Conservation (phyloP, 2,113 vertebrate species). For the Coptodon rendalli region DNA sequence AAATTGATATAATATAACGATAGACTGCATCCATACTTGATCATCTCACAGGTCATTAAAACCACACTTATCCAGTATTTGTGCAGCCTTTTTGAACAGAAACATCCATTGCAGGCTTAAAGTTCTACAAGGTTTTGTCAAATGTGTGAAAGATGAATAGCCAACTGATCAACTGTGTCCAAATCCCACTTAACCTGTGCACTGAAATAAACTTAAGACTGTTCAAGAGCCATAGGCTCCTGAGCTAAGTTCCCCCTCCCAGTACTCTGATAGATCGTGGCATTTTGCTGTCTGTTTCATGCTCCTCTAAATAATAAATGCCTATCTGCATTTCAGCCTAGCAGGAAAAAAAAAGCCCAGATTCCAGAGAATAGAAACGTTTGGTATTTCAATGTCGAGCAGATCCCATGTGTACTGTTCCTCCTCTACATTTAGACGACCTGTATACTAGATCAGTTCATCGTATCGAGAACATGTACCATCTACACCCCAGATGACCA, state of each 20-base stretch:
- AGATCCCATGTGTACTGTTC: slow-evolving; percentile 38
- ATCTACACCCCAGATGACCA: slow-evolving; percentile 19
- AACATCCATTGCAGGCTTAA: background rate
- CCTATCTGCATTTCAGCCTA: slow-evolving; percentile 40
- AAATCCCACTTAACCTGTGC: slow-evolving; percentile 25
- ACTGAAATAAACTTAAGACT: slow-evolving; percentile 29
- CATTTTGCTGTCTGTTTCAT: slow-evolving; percentile 54
- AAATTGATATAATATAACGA: background rate
- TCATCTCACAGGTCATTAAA: background rate
- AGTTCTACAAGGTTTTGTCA: slow-evolving; percentile 20
- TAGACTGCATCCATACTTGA: background rate
- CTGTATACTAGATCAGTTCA: slow-evolving; percentile 35
- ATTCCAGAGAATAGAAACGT: slow-evolving; percentile 22
- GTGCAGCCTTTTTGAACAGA: slow-evolving; percentile 20
- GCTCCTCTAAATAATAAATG: slow-evolving; percentile 71
- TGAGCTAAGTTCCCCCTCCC: slow-evolving; percentile 29
- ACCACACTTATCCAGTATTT: background rate
- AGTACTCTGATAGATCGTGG: slow-evolving; percentile 46
- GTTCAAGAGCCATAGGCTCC: slow-evolving; percentile 19
- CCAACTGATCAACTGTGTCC: slow-evolving; percentile 57
- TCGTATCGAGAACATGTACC: slow-evolving; percentile 9
- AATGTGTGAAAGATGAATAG: slow-evolving; percentile 29
- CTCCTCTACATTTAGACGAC: slow-evolving; percentile 38
- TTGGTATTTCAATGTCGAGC: slow-evolving; percentile 31
- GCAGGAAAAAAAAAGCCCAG: background rate